Evolutionary conservation across 2,797 vertebrate genomes (phyloP).

Genomic region (Ctenopoma kingsleyae): DNA sequence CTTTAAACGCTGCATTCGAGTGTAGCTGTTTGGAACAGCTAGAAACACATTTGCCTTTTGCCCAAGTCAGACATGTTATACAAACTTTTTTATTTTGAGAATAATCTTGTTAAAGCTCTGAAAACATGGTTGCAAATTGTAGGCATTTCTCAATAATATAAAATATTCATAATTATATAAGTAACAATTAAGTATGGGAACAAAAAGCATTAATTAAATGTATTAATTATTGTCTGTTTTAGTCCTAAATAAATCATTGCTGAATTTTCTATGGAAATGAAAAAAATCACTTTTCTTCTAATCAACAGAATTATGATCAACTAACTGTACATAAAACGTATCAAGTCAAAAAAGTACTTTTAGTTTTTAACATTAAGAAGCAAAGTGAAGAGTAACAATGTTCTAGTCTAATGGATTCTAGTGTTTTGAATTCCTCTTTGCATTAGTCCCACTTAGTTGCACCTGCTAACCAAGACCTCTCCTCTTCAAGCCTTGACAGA

Average conservation of each 20-base stretch:
- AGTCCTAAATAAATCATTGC: no score
- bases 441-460: slow-evolving; percentile 40
- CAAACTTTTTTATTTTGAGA: neutral
- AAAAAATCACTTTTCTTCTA: slow-evolving; percentile 2
- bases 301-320: slow-evolving; percentile 10
- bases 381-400: slow-evolving; percentile 3
- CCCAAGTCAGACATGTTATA: slow-evolving; percentile 11
- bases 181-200: neutral
- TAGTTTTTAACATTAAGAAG: neutral
- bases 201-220: neutral
- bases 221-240: neutral
- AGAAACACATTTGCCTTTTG: slow-evolving; percentile 17
- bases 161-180: neutral
- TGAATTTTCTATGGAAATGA: no score
- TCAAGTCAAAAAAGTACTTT: slow-evolving; percentile 4
- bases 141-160: no score
- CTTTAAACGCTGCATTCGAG: slow-evolving; percentile 8
- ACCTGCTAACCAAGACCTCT: slow-evolving; percentile 48
- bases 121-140: neutral
- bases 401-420: slow-evolving; percentile 20
- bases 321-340: neutral
- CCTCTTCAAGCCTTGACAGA: slow-evolving; percentile 45
- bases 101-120: neutral
- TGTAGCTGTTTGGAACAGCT: slow-evolving; percentile 13
- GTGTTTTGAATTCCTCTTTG: slow-evolving; percentile 44